Base-by-base conservation (phyloP, 35 echinoderm and acorn worm genomes). In the Eucidaris tribuloides region DNA sequence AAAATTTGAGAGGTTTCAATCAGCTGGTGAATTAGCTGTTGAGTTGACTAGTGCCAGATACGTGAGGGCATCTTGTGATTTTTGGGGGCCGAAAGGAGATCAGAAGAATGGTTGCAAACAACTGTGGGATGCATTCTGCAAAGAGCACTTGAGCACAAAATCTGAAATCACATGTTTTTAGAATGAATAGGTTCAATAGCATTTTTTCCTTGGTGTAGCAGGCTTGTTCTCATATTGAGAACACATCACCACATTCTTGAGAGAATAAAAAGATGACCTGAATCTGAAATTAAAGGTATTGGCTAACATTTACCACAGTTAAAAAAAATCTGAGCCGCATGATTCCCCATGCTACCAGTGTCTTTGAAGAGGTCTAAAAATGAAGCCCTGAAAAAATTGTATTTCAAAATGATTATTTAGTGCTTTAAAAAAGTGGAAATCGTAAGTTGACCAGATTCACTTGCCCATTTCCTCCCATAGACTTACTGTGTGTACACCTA, bases 121-220 rank as follows among this genome's bases (percentile, higher is more conserved):
- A 31, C 30, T 77, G 30, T 86, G 83, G 83, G 83, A 54, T 0
- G 64, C 46, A 17, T 86, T n/a, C n/a, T n/a, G n/a, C n/a, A n/a
- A n/a, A n/a, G n/a, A n/a, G n/a, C n/a, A n/a, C n/a, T n/a, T n/a
- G 52, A 41, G 50, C 46, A 22, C 41, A 24, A 77, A 77, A 25
- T 86, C 48, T 0, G 20, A 72, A 15, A 17, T 86, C 17, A 37
- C 83, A 41, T 57, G 44, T n/a, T 35, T 86, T 86, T 50, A 49
- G 83, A 58, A 86, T 86, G 83, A 86, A 86, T 28, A 0, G 80
- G 58, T 86, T 50, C 44, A 86, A 86, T 42, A 65, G n/a, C n/a
- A 83, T 42, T 83, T 83, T 61, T 83, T 83, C 45, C 31, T 62
- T 31, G 80, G 55, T 7, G 80, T 59, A 3, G 80, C 11, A n/a